Evolutionary conservation across 2,113 vertebrate species (phyloP).

Genomic region (Antennarius striatus): DNA sequence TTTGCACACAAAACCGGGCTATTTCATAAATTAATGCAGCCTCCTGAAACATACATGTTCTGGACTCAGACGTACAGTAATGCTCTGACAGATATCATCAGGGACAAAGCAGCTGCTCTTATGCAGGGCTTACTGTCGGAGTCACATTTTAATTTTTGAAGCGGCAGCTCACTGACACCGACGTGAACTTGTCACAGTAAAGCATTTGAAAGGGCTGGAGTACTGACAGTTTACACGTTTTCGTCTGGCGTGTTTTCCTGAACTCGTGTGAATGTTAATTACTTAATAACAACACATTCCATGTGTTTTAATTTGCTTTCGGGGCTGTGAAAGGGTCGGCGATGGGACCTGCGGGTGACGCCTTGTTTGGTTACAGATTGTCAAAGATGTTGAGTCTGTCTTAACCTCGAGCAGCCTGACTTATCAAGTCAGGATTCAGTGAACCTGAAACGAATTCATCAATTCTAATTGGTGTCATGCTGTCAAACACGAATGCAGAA

Average conservation of each 20-base stretch:
- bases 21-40: background rate
- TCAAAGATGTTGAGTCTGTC: too few relatives aligned
- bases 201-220: background rate
- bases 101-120: slow-evolving; percentile 42
- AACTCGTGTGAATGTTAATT: too few relatives aligned
- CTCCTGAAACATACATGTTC: slow-evolving; percentile 4
- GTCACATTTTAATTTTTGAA: slow-evolving; percentile 66
- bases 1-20: background rate
- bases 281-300: too few relatives aligned
- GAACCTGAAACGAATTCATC: background rate
- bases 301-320: too few relatives aligned
- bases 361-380: too few relatives aligned
- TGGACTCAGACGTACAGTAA: slow-evolving; percentile 10
- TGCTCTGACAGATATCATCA: slow-evolving; percentile 1
- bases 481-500: too few relatives aligned
- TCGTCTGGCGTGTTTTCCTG: background rate
- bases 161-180: slow-evolving; percentile 14
- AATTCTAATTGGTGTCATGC: too few relatives aligned
- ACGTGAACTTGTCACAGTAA: slow-evolving; percentile 17
- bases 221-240: background rate
- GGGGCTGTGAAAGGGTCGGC: too few relatives aligned
- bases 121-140: slow-evolving; percentile 35
- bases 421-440: background rate
- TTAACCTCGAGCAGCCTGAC: background rate
- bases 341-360: too few relatives aligned